phyloP scores from a whole-genome alignment of 1,140 invertebrate species.

The Drosophila parabipectinata region DNA sequence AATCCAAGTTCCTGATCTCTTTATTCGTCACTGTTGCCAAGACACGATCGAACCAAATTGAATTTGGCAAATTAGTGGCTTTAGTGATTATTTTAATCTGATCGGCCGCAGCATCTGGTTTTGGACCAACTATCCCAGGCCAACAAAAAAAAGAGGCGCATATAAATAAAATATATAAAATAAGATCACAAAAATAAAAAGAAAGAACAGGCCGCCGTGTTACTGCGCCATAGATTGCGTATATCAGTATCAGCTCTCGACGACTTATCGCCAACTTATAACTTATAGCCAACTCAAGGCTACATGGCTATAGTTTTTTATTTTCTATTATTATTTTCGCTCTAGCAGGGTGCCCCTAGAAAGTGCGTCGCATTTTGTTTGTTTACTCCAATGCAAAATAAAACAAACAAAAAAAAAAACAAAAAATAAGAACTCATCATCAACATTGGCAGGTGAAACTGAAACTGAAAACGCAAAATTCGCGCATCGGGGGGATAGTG shows the following conservation, averaged over 20 bases:
- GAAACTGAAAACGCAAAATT: background rate
- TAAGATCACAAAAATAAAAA: conserved; percentile 8
- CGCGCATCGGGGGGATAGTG: background rate
- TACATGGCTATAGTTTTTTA: conserved; percentile 48
- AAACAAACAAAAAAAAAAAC: conserved; percentile 7
- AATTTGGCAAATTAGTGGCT: conserved; percentile 30
- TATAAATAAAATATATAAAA: background rate
- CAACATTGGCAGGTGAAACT: background rate
- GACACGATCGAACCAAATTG: conserved; percentile 5
- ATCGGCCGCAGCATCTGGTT: conserved; percentile 10
- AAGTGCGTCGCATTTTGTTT: conserved; percentile 68
- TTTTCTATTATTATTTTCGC: conserved; percentile 36
- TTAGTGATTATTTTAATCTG: conserved; percentile 12
- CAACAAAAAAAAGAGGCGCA: background rate
- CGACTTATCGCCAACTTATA: conserved; percentile 61
- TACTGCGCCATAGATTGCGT: conserved; percentile 62
- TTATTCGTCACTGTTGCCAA: background rate
- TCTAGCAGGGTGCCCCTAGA: conserved; percentile 33
- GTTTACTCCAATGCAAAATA: conserved; percentile 9
- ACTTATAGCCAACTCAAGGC: conserved; percentile 58
- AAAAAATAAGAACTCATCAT: conserved; percentile 8
- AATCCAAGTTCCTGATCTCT: conserved; percentile 8
- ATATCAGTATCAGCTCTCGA: conserved; percentile 34
- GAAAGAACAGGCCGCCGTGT: background rate
- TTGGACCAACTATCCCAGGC: conserved; percentile 8